Conservation (phyloP, 92 coral and sea anemone species). For the Paramuricea clavata region DNA sequence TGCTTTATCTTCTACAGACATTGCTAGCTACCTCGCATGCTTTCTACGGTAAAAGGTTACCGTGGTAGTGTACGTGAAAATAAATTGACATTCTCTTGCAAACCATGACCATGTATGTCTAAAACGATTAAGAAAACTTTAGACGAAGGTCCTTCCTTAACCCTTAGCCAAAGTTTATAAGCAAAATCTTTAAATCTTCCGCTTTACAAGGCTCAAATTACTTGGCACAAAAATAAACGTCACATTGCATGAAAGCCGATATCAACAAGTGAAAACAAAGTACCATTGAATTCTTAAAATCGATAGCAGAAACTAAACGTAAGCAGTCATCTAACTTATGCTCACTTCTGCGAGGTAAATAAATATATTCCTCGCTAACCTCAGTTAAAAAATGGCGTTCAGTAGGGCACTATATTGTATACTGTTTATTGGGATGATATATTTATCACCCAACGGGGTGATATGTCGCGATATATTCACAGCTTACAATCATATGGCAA, state of each 20-base stretch:
- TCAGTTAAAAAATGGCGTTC: background rate
- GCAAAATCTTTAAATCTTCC: no score
- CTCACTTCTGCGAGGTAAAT: background rate
- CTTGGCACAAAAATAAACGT: background rate
- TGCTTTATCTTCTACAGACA: no score
- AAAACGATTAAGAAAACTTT: no score
- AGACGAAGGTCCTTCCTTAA: no score
- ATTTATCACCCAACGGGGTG: slow-evolving; percentile 18
- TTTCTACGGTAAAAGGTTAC: no score
- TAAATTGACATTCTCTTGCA: no score
- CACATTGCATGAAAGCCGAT: background rate
- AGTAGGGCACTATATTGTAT: background rate
- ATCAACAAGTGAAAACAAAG: background rate
- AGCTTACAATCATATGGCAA: slow-evolving; percentile 85
- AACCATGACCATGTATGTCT: no score
- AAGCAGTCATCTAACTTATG: background rate
- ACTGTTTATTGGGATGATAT: background rate
- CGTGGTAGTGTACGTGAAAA: no score
- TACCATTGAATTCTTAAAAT: background rate
- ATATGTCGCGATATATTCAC: slow-evolving; percentile 72
- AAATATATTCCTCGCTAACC: background rate
- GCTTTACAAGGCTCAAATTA: background rate
- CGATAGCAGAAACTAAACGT: background rate
- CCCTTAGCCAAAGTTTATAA: no score
- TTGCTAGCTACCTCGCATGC: no score